A percentile compares a stretch with the other conserved stretches of the same genome.
Evolutionary conservation across 2,888 invertebrate genomes (phyloP).

Genomic region (Psylliodes chrysocephalus): DNA sequence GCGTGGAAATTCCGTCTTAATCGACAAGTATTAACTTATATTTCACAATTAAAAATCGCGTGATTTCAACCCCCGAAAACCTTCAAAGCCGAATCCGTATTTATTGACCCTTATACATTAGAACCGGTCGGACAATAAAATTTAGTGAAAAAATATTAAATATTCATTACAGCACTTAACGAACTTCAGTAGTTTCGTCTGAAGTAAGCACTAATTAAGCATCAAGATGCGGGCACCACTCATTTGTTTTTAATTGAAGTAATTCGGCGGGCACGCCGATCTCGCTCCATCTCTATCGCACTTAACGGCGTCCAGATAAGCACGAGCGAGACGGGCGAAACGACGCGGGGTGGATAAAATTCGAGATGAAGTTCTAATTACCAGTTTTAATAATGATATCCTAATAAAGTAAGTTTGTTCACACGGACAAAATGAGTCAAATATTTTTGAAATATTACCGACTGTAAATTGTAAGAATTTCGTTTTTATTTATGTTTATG

Average conservation of each 20-base stretch:
- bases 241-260: slow-evolving; percentile 57
- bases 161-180: slow-evolving; percentile 54
- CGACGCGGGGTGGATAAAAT: slow-evolving; percentile 27
- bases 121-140: slow-evolving; percentile 33
- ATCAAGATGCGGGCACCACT: slow-evolving; percentile 57
- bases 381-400: slow-evolving; percentile 63
- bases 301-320: background rate
- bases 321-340: slow-evolving; percentile 22
- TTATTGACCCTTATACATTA: slow-evolving; percentile 38
- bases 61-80: background rate
- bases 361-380: slow-evolving; percentile 50
- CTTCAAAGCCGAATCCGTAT: background rate
- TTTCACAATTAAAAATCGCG: background rate
- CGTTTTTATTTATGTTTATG: slow-evolving; percentile 28
- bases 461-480: slow-evolving; percentile 42
- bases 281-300: slow-evolving; percentile 24
- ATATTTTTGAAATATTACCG: slow-evolving; percentile 51
- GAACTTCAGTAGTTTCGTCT: slow-evolving; percentile 51
- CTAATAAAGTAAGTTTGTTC: slow-evolving; percentile 63
- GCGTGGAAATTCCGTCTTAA: too few species aligned
- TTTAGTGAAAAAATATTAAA: slow-evolving; percentile 49
- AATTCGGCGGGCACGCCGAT: slow-evolving; percentile 48
- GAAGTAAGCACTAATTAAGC: slow-evolving; percentile 56
- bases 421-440: slow-evolving; percentile 57
- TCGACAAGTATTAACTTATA: too few species aligned